These are phyloP conservation scores for Drosophila miranda DNA, from an alignment of 1,140 invertebrate genomes.

Conservation along the genomic window DNA sequence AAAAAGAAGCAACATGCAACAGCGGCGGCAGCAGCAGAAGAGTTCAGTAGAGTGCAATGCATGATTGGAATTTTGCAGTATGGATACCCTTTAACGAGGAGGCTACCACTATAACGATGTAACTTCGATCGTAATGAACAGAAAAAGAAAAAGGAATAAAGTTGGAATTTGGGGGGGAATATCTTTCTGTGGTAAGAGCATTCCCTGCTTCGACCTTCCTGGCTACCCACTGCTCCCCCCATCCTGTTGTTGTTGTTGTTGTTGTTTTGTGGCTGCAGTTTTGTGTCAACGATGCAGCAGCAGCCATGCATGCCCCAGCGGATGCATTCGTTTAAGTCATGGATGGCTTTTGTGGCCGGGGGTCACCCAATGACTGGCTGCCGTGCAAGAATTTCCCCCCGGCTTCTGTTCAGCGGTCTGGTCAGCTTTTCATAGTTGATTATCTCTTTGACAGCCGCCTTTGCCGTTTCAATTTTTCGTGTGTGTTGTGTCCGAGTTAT, in stretches of 20 bases:
- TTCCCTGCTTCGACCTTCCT: no score
- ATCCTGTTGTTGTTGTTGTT: no score
- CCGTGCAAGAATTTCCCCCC: conserved; percentile 23
- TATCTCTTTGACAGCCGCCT: no score
- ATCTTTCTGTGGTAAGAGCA: no score
- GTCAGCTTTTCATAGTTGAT: conserved; percentile 8
- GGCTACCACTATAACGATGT: no score
- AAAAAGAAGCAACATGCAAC: neutral
- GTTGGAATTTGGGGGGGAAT: neutral
- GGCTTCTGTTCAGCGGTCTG: neutral
- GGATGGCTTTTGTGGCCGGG: conserved; percentile 6
- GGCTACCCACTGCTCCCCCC: no score
- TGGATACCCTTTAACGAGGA: conserved; percentile 5
- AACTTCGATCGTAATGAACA: no score
- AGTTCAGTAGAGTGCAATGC: conserved; percentile 22
- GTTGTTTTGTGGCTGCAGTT: no score
- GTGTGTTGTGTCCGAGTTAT: conserved; percentile 36
- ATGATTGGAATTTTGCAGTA: conserved; percentile 34
- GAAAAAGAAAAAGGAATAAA: no score
- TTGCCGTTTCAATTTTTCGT: conserved; percentile 10
- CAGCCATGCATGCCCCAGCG: conserved; percentile 17
- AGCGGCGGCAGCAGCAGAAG: conserved; percentile 1
- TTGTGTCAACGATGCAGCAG: conserved; percentile 7
- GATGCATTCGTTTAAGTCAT: conserved; percentile 48
- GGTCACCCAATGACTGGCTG: conserved; percentile 7